A percentile compares a stretch with the other conserved stretches of the same genome.
These are phyloP conservation scores for Panthera uncia DNA, from an alignment of 2,113 vertebrate species.

Conservation along the genomic window DNA sequence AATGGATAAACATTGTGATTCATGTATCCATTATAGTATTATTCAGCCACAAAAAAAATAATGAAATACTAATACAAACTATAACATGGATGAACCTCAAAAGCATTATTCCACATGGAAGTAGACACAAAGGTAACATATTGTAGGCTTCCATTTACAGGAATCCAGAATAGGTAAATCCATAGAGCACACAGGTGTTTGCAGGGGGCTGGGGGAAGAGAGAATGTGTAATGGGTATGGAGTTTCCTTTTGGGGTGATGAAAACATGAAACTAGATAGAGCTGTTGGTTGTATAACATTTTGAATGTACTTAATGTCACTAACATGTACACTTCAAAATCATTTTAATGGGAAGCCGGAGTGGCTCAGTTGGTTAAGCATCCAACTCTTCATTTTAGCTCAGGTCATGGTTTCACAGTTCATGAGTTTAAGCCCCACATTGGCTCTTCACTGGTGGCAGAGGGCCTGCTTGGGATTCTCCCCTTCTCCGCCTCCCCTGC, in stretches of 20 bases:
- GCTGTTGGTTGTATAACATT: not conserved
- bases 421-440: too few relatives aligned
- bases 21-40: not conserved
- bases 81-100: not conserved
- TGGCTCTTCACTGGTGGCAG: too few relatives aligned
- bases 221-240: not conserved
- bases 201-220: not conserved
- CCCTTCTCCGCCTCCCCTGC: too few relatives aligned
- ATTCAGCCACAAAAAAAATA: not conserved
- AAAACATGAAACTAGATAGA: not conserved
- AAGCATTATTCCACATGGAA: not conserved
- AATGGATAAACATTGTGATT: not conserved
- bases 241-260: not conserved
- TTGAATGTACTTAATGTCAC: not conserved
- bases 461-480: too few relatives aligned
- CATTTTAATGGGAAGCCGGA: not conserved
- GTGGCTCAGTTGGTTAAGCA: too few relatives aligned
- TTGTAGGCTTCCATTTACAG: not conserved
- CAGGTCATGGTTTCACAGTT: too few relatives aligned
- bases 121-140: not conserved
- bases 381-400: too few relatives aligned
- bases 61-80: not conserved
- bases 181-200: not conserved
- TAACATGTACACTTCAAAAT: not conserved
- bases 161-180: not conserved